Evolutionary conservation across 2,888 invertebrate species (phyloP).

Genomic region (Hymenopus coronatus): DNA sequence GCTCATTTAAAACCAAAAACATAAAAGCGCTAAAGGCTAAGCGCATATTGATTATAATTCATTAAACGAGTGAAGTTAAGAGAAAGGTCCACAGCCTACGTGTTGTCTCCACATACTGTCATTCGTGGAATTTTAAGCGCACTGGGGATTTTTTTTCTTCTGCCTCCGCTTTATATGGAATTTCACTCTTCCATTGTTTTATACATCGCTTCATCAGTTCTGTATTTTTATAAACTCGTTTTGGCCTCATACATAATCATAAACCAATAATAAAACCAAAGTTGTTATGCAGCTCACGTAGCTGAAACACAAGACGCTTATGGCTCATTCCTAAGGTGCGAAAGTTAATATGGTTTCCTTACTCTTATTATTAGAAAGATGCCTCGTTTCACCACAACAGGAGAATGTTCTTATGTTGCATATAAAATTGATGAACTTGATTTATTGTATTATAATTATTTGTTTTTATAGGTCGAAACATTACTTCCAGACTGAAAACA

Average conservation of each 20-base stretch:
- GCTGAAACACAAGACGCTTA: background rate
- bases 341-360: background rate
- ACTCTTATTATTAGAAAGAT: background rate
- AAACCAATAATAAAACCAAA: background rate
- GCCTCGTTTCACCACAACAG: no score
- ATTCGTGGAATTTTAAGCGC: background rate
- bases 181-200: background rate
- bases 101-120: background rate
- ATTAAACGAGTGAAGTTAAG: background rate
- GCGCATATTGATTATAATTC: background rate
- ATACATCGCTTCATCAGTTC: background rate
- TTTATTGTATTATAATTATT: no score
- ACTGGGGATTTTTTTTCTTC: background rate
- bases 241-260: background rate
- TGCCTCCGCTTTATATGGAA: background rate
- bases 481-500: no score
- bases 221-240: background rate
- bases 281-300: background rate
- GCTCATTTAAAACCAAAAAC: no score
- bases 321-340: background rate
- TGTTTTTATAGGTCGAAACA: no score
- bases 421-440: no score
- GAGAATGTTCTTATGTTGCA: no score
- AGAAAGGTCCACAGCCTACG: background rate
- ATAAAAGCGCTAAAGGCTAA: no score